Base-by-base conservation (phyloP, 2,888 invertebrate genomes). In the Oscheius sp. region DNA sequence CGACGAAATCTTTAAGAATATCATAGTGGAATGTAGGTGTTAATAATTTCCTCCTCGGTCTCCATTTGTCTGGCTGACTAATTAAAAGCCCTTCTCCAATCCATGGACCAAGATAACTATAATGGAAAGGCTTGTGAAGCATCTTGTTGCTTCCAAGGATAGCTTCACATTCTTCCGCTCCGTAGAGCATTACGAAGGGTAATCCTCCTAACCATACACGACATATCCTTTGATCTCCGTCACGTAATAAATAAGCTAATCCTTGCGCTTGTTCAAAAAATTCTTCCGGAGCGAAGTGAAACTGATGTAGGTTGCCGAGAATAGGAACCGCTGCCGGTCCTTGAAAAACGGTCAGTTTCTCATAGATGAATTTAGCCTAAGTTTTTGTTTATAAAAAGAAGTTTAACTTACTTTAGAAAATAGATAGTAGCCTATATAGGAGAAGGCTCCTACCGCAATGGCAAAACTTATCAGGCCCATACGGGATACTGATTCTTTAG, bases 31-130 rank as follows among this genome's bases (percentile, higher is more conserved):
- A 88, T 2, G 88, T 87, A 24, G 88, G 88, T 2, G 88, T 88
- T 41, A 88, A 77, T 67, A 88, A 77, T 67, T 87, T 87, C 5
- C 88, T 78, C 33, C 88, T 77, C 0, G 80, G 82, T 45, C 86
- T 81, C 88, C 88, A 88, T 78, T 88, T 88, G 17, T 82, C 81
- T 9, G 85, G 85, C 59, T 85, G 79, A 56, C 85, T 85, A 45
- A 88, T 88, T 2, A 89, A 80, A 0, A 89, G 83, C n/a, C 89
- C 89, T 30, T 87, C 86, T n/a, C 88, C 88, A 12, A 89, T 86
- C 89, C 89, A 89, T 0, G 88, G 87, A 62, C 87, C 86, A 2
- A 89, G 78, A 71, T 87, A 88, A 8, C 81, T 73, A 80, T 89
- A 89, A 66, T 87, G 87, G 56, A 81, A 80, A 6, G 87, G 84